Evolutionary conservation across 2,797 vertebrate genomes (phyloP).

Genomic region (Pitangus sulphuratus): DNA sequence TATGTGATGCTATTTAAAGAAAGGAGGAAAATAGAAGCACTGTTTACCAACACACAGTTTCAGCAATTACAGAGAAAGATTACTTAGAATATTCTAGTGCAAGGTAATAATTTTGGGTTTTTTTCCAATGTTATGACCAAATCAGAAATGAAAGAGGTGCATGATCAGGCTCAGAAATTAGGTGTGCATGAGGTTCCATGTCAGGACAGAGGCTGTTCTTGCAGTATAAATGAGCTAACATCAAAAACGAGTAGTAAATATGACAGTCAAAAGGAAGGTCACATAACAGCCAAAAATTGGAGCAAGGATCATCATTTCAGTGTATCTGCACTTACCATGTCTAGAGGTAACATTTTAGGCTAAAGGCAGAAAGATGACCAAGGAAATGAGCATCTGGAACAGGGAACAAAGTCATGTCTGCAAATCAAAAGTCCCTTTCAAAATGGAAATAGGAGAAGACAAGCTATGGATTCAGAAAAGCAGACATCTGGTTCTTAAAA

Average conservation of each 20-base stretch:
- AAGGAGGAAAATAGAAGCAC: background rate
- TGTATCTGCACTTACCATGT: background rate
- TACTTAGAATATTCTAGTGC: background rate
- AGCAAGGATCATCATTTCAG: background rate
- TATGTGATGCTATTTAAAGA: background rate
- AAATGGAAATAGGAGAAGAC: background rate
- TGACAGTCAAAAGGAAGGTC: background rate
- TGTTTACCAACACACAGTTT: background rate
- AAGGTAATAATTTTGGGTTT: background rate
- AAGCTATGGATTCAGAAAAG: background rate
- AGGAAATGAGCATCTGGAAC: background rate
- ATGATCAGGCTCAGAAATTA: background rate
- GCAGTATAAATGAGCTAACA: background rate
- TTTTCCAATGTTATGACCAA: background rate
- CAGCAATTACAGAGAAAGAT: background rate
- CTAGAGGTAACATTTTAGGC: background rate
- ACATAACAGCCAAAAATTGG: background rate
- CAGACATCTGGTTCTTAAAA: background rate
- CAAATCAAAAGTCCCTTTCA: background rate
- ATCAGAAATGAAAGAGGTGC: background rate
- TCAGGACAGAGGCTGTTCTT: background rate
- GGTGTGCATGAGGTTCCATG: background rate
- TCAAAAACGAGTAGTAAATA: background rate
- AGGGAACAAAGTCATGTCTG: background rate
- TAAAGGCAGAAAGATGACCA: background rate